Percentiles rank a stretch among this genome's conserved stretches.
These are phyloP conservation scores for Lepilemur ruficaudatus DNA, from an alignment of 2,797 vertebrate species.

Conservation along the genomic window DNA sequence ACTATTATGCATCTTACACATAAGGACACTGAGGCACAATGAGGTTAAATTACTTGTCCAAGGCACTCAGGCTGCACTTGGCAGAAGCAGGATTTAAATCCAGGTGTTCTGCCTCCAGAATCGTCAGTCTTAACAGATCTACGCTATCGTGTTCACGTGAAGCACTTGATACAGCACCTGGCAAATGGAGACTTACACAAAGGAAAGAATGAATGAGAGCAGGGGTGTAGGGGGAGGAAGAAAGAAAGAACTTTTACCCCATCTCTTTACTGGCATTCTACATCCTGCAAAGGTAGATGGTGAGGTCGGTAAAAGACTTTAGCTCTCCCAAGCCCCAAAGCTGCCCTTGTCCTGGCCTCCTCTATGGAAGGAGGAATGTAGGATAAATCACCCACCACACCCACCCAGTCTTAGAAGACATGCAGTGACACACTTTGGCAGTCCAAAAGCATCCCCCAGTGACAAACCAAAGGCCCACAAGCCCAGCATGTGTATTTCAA, in stretches of 20 bases:
- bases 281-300: not conserved
- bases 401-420: not conserved
- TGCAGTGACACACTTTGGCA: not conserved
- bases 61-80: not conserved
- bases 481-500: not conserved
- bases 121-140: not conserved
- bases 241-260: not conserved
- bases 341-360: not conserved
- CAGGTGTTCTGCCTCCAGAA: not conserved
- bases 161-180: not conserved
- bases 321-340: not conserved
- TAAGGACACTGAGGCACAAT: not conserved
- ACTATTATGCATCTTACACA: not conserved
- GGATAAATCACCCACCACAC: not conserved
- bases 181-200: not conserved
- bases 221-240: not conserved
- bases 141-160: not conserved
- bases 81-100: not conserved
- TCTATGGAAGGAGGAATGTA: not conserved
- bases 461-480: not conserved
- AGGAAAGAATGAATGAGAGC: not conserved
- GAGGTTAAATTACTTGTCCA: not conserved
- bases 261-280: not conserved
- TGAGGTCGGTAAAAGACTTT: not conserved
- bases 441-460: not conserved